These are phyloP conservation scores for Drosophila flavopinicola DNA, from an alignment of 2,888 invertebrate species.

Conservation along the genomic window DNA sequence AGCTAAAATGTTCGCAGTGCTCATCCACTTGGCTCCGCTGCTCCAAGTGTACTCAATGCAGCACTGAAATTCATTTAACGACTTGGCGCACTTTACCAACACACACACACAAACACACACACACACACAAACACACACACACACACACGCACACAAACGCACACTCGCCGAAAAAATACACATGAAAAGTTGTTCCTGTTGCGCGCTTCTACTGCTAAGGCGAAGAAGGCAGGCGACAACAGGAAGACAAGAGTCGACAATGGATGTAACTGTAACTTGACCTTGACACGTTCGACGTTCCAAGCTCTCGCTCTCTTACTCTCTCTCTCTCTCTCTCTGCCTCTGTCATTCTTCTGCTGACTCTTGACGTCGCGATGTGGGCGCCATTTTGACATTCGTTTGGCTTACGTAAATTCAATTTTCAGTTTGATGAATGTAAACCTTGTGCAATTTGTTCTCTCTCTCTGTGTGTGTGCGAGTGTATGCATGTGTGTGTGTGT, in stretches of 20 bases:
- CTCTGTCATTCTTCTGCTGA: neutral
- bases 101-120: constrained; percentile 29
- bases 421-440: constrained; percentile 75
- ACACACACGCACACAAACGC: constrained; percentile 5
- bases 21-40: constrained; percentile 71
- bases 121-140: constrained; percentile 9
- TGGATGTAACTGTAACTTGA: constrained; percentile 69
- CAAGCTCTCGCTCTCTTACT: constrained; percentile 5
- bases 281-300: constrained; percentile 69
- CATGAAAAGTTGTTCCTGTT: constrained; percentile 59
- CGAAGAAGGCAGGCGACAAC: constrained; percentile 14
- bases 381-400: constrained; percentile 63
- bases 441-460: constrained; percentile 38
- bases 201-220: constrained; percentile 46
- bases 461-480: constrained; percentile 16
- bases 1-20: constrained; percentile 55
- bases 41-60: constrained; percentile 71
- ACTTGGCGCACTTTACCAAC: constrained; percentile 75
- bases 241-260: constrained; percentile 67
- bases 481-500: constrained; percentile 25
- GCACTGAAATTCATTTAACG: constrained; percentile 80
- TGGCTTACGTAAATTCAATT: constrained; percentile 78
- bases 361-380: constrained; percentile 9
- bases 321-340: neutral
- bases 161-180: constrained; percentile 20